Conservation (phyloP, 2,797 vertebrate species). For the Geotrypetes seraphini region DNA sequence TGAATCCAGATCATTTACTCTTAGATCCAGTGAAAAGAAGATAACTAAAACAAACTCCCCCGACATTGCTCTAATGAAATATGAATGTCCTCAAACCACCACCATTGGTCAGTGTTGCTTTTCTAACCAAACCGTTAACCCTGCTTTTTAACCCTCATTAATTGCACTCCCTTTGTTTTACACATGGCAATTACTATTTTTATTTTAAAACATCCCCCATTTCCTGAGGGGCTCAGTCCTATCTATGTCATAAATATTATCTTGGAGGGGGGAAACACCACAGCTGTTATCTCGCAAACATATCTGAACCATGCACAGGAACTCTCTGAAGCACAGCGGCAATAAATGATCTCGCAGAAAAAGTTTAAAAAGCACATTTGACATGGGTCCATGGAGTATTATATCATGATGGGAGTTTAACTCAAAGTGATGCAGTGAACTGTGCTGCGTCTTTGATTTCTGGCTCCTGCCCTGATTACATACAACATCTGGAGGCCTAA, state of each 20-base stretch:
- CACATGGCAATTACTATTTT: not conserved
- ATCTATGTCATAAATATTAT: not conserved
- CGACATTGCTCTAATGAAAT: no score
- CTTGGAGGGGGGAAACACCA: not conserved
- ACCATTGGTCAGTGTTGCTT: not conserved
- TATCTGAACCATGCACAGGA: not conserved
- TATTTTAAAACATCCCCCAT: not conserved
- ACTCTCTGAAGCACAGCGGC: not conserved
- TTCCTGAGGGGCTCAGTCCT: not conserved
- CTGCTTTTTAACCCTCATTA: not conserved
- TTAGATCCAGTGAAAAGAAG: no score
- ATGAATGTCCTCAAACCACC: not conserved
- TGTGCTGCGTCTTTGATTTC: conserved; percentile 7
- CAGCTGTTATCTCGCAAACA: not conserved
- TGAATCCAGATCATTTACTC: no score
- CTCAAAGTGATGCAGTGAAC: conserved; percentile 1
- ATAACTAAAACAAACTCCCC: no score
- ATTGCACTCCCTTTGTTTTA: not conserved
- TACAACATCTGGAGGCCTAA: conserved; percentile 23
- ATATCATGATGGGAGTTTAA: conserved; percentile 6
- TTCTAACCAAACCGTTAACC: not conserved
- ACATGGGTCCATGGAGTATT: conserved; percentile 10
- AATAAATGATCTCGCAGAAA: no score
- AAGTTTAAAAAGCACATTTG: not conserved
- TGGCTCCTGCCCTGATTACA: conserved; percentile 17